A percentile compares a stretch with the other conserved stretches of the same genome.
Conservation (phyloP, 30 jellyfish, hydroid and myxozoan species). For the Calvadosia cruxmelitensis region DNA sequence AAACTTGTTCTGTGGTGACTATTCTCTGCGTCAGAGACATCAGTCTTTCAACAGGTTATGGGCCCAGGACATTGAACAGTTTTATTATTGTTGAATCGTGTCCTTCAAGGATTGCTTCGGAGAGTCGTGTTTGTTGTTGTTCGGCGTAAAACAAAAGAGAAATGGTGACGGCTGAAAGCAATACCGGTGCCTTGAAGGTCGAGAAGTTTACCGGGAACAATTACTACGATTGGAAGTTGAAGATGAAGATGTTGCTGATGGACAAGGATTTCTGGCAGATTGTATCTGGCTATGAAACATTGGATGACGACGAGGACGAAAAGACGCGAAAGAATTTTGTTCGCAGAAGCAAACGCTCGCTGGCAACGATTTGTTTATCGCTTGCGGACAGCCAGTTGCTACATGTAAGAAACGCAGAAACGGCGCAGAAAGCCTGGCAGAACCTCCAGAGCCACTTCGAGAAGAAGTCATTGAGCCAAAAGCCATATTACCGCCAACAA, state of each 20-base stretch:
- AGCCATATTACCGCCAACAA: constrained; percentile 14
- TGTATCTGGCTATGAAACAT: constrained; percentile 24
- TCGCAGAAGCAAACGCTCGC: constrained; percentile 16
- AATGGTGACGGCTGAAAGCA: no score
- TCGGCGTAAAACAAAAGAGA: no score
- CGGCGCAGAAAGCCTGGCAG: constrained; percentile 26
- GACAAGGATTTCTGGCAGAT: constrained; percentile 38
- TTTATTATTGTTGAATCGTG: no score
- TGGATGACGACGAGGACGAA: constrained; percentile 6
- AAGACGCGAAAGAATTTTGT: constrained; percentile 9
- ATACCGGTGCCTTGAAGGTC: no score
- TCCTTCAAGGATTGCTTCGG: no score
- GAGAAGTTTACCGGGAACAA: no score
- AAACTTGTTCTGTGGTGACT: no score
- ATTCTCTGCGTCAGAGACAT: no score
- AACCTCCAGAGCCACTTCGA: constrained; percentile 27
- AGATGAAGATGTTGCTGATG: constrained; percentile 29
- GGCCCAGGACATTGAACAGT: no score
- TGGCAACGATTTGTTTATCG: constrained; percentile 18
- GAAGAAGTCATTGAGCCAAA: constrained; percentile 9
- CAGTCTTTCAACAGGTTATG: no score
- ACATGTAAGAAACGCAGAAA: constrained; percentile 23
- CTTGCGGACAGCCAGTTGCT: constrained; percentile 19
- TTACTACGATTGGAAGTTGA: no score
- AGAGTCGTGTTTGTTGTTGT: no score